A percentile compares a stretch with the other conserved stretches of the same genome.
These are phyloP conservation scores for Aphaenogaster ashmeadi DNA, from an alignment of 1,140 invertebrate species.

Conservation along the genomic window DNA sequence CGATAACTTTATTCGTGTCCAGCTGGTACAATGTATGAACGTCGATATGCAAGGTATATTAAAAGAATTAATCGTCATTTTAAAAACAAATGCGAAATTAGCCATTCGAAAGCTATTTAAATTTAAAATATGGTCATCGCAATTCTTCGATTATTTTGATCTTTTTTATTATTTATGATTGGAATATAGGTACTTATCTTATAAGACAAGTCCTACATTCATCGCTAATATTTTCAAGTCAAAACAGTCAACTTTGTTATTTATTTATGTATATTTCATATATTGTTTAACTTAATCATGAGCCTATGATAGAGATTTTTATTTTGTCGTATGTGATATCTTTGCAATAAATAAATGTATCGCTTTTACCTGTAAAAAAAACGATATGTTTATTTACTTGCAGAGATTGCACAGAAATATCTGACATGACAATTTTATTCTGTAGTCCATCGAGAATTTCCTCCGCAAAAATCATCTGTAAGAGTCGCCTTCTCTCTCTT, in stretches of 20 bases:
- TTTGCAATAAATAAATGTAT: neutral
- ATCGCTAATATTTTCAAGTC: neutral
- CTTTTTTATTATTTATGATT: neutral
- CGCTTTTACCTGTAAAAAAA: neutral
- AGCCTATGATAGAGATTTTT: neutral
- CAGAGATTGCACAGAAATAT: neutral
- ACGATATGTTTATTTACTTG: conserved; percentile 18
- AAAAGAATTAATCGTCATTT: neutral
- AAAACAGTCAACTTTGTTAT: neutral
- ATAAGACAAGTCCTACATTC: neutral
- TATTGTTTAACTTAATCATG: neutral
- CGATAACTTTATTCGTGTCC: neutral
- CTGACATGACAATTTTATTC: neutral
- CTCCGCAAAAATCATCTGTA: neutral
- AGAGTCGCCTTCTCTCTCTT: neutral
- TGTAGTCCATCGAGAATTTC: neutral
- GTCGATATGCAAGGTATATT: neutral
- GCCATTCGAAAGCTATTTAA: neutral
- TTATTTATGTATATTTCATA: conserved; percentile 1
- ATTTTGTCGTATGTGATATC: neutral
- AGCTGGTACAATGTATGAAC: neutral
- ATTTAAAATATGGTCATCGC: neutral
- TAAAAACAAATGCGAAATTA: neutral
- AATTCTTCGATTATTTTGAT: conserved; percentile 7
- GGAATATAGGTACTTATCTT: neutral